phyloP scores from a whole-genome alignment of 2,797 vertebrate genomes.

The Lagocephalus sceleratus region DNA sequence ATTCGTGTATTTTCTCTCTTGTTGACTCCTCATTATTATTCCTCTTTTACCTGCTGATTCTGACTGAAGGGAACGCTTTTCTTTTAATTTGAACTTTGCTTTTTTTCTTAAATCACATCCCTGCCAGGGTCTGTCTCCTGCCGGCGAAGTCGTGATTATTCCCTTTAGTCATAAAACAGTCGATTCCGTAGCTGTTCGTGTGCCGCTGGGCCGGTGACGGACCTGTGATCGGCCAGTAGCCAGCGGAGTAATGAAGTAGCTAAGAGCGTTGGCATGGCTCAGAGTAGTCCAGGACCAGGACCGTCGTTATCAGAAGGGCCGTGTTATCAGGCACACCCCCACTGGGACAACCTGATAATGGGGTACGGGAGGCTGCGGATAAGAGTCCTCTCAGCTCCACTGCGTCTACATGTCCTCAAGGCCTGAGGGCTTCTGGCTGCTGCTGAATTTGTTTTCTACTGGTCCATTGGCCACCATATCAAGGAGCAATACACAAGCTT shows the following conservation, averaged over 20 bases:
- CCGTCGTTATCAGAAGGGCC: slow-evolving; percentile 63
- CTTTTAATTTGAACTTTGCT: slow-evolving; percentile 5
- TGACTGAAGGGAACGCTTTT: not conserved
- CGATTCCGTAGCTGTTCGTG: slow-evolving; percentile 46
- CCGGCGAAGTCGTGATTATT: slow-evolving; percentile 45
- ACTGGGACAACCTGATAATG: slow-evolving; percentile 63
- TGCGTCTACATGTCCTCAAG: slow-evolving; percentile 43
- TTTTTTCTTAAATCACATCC: slow-evolving; percentile 17
- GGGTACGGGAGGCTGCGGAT: slow-evolving; percentile 56
- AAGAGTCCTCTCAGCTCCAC: slow-evolving; percentile 59
- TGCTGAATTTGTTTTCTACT: slow-evolving; percentile 35
- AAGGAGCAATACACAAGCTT: slow-evolving; percentile 43
- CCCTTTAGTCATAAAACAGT: slow-evolving; percentile 41
- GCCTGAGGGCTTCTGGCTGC: slow-evolving; percentile 30
- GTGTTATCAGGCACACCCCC: slow-evolving; percentile 65
- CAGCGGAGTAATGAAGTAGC: slow-evolving; percentile 66
- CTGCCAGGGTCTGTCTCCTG: slow-evolving; percentile 36
- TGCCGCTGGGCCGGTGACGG: slow-evolving; percentile 57
- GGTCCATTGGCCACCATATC: slow-evolving; percentile 26
- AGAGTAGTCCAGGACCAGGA: slow-evolving; percentile 39
- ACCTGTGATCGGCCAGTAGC: slow-evolving; percentile 68
- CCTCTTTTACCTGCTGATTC: too few species aligned
- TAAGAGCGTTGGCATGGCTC: slow-evolving; percentile 48
- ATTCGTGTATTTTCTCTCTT: too few species aligned
- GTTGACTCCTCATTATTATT: too few species aligned